Base-by-base conservation (phyloP, 2,888 invertebrate genomes). In the Boloria euphrosyne region DNA sequence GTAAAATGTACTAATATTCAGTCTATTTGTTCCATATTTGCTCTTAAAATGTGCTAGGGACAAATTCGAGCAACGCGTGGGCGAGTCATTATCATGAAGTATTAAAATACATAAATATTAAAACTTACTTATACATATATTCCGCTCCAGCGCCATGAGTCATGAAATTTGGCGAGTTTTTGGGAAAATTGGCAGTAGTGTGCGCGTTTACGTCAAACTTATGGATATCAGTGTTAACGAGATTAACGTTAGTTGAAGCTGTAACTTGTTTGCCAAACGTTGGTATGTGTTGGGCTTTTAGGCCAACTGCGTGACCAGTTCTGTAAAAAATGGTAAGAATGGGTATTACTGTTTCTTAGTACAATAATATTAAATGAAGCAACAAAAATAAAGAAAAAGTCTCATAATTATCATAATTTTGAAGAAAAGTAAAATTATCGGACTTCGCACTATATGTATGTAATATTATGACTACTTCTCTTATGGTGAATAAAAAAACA, bases 101-200 rank as follows among this genome's bases (percentile, higher is more conserved):
- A 38, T 7, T 38, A 38, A 38, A 38, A 38, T 38, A 38, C 2
- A 22, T 22, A 44, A 6, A 31, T 46, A 47, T 17, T 16, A 17
- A 16, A 14, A 62, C 72, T 73, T 69, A 78, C 77, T 70, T 76
- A 65, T 68, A 77, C 50, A 63, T 65, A 54, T 78, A 78, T 46
- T 78, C 73, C 14, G 75, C n/a, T 4, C 77, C 75, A 13, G 63
- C 78, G 0, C 79, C 79, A 54, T 73, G 66, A 1, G 76, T 77
- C 55, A 69, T 68, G 51, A 73, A 78, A 62, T 73, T 68, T 0
- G 76, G 73, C 4, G 74, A 73, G 16, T 69, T 68, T 13, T 67
- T 75, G 0, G 79, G 77, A 62, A 75, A 74, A n/a, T 70, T 74
- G 16, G 67, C 70, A 7, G 77, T 75, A 16, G 68, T 61, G 57